phyloP scores from a whole-genome alignment of 2,888 invertebrate genomes.

The Drosophila borealis region DNA sequence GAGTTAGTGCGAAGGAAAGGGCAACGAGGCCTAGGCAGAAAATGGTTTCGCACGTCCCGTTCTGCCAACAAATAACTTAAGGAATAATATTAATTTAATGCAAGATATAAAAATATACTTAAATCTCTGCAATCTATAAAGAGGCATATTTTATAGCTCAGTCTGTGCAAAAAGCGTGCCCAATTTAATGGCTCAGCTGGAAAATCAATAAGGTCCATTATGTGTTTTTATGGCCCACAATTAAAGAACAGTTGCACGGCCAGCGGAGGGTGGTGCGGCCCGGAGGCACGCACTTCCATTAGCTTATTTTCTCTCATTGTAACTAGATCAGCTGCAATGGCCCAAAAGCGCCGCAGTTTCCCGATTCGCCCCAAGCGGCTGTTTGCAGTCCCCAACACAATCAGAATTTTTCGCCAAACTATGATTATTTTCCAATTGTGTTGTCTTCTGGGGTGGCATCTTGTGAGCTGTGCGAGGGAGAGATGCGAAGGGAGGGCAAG shows the following conservation, averaged over 20 bases:
- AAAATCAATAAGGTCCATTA: conserved; percentile 54
- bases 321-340: conserved; percentile 53
- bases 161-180: no score
- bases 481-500: background rate
- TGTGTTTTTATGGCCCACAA: conserved; percentile 46
- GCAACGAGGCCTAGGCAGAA: no score
- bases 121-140: background rate
- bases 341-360: background rate
- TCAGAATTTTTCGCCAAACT: conserved; percentile 59
- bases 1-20: background rate
- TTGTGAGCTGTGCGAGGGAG: conserved; percentile 1
- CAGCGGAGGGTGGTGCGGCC: background rate
- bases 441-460: conserved; percentile 10
- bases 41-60: no score
- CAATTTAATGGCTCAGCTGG: conserved; percentile 5
- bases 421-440: conserved; percentile 70
- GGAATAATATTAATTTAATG: conserved; percentile 4
- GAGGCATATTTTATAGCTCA: conserved; percentile 11
- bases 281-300: conserved; percentile 6
- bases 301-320: conserved; percentile 58
- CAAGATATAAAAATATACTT: conserved; percentile 2
- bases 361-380: conserved; percentile 42
- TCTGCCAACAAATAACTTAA: background rate
- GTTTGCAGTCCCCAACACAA: conserved; percentile 63
- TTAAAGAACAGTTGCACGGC: conserved; percentile 36